These are phyloP conservation scores for Bufo bufo DNA, from an alignment of 2,113 vertebrate species.

Conservation along the genomic window DNA sequence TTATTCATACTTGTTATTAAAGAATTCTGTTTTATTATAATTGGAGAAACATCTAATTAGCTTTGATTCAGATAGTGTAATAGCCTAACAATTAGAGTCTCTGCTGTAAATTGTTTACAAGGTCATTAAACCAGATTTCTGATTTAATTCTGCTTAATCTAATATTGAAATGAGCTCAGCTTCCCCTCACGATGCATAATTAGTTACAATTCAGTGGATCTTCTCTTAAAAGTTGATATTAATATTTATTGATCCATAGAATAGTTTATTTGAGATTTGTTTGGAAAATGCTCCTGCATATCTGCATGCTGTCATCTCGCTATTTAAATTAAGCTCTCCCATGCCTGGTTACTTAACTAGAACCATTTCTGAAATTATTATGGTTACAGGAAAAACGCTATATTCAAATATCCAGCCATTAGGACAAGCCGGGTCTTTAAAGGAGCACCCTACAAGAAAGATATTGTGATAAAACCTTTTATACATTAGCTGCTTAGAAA, in stretches of 20 bases:
- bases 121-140: constrained; percentile 61
- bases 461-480: neutral
- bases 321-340: constrained; percentile 48
- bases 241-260: constrained; percentile 68
- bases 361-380: constrained; percentile 22
- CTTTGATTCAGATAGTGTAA: constrained; percentile 58
- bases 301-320: constrained; percentile 38
- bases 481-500: no score
- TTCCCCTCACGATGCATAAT: constrained; percentile 66
- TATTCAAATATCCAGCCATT: neutral
- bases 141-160: constrained; percentile 59
- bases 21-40: constrained; percentile 41
- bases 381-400: neutral
- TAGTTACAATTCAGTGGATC: constrained; percentile 68
- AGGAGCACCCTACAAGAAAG: neutral
- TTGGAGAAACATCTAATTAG: constrained; percentile 47
- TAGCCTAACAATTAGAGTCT: constrained; percentile 62
- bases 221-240: constrained; percentile 64
- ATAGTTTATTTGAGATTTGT: constrained; percentile 59
- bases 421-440: neutral
- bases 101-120: constrained; percentile 59
- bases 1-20: constrained; percentile 5
- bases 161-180: constrained; percentile 68
- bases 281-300: constrained; percentile 32
- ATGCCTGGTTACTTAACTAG: constrained; percentile 35